phyloP scores from a whole-genome alignment of 2,797 vertebrate genomes.

The Pempheris klunzingeri region DNA sequence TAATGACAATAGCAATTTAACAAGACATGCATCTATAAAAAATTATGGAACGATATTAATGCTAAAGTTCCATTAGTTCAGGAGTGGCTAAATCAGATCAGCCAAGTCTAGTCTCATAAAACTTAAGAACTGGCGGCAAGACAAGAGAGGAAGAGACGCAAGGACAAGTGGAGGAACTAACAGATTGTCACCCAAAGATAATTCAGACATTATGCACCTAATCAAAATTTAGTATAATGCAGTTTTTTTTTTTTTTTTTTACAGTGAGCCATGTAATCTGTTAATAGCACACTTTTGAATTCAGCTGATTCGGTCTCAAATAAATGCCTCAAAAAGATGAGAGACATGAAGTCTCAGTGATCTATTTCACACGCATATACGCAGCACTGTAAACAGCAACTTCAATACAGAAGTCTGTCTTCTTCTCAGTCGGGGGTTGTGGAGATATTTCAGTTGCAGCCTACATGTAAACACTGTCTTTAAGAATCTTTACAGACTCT shows the following conservation, averaged over 20 bases:
- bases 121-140: conserved; percentile 36
- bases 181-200: conserved; percentile 2
- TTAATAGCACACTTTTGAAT: not conserved
- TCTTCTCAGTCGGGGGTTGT: conserved; percentile 49
- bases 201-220: conserved; percentile 11
- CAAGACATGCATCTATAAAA: conserved; percentile 26
- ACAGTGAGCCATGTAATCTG: not conserved
- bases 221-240: not conserved
- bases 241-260: not conserved
- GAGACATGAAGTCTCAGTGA: not conserved
- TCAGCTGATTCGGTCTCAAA: conserved; percentile 30
- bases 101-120: conserved; percentile 37
- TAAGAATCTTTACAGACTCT: conserved; percentile 53
- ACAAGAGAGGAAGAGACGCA: conserved; percentile 25
- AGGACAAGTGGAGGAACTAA: conserved; percentile 15
- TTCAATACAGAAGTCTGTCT: conserved; percentile 41
- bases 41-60: conserved; percentile 20
- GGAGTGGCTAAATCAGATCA: conserved; percentile 1
- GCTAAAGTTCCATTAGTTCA: conserved; percentile 19
- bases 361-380: conserved; percentile 30
- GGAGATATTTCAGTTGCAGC: conserved; percentile 46
- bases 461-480: conserved; percentile 54
- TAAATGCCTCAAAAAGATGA: conserved; percentile 20
- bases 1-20: conserved; percentile 30
- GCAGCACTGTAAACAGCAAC: conserved; percentile 45